Evolutionary conservation across 2,113 vertebrate species (phyloP).

Genomic region (Diadophis punctatus): DNA sequence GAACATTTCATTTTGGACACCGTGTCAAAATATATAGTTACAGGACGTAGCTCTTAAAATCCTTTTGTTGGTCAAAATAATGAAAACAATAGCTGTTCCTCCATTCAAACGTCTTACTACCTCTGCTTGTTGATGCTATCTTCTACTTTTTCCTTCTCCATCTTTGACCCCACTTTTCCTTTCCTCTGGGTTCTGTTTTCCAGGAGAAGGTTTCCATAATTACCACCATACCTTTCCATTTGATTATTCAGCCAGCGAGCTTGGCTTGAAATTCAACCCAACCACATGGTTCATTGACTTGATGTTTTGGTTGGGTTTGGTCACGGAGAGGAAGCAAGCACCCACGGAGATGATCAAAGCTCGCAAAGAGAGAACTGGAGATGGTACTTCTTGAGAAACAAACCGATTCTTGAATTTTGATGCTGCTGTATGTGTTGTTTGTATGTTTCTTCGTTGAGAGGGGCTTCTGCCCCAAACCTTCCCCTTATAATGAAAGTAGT

Average conservation of each 20-base stretch:
- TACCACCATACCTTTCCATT: slow-evolving; percentile 80
- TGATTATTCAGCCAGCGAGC: slow-evolving; percentile 78
- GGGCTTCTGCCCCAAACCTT: not conserved
- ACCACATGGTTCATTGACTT: slow-evolving; percentile 84
- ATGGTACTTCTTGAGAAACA: slow-evolving; percentile 68
- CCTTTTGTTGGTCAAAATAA: not conserved
- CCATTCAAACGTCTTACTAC: not conserved
- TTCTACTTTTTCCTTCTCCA: not conserved
- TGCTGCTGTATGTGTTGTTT: not conserved
- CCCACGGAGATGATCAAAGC: slow-evolving; percentile 70
- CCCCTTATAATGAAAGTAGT: slow-evolving; percentile 26
- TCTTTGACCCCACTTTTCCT: slow-evolving; percentile 21
- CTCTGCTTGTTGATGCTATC: not conserved
- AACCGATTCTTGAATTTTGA: rapidly evolving
- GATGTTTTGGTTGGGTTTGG: slow-evolving; percentile 79
- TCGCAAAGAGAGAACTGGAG: slow-evolving; percentile 76
- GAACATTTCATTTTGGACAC: not conserved
- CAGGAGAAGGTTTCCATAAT: slow-evolving; percentile 79
- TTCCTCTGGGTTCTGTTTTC: slow-evolving; percentile 35
- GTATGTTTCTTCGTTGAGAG: not conserved
- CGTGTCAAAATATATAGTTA: not conserved
- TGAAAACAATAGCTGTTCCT: not conserved
- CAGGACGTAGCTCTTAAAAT: not conserved
- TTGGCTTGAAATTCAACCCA: slow-evolving; percentile 79
- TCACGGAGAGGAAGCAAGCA: slow-evolving; percentile 71